Evolutionary conservation across 2,797 vertebrate species (phyloP).

Genomic region (Triplophysa bombifrons): DNA sequence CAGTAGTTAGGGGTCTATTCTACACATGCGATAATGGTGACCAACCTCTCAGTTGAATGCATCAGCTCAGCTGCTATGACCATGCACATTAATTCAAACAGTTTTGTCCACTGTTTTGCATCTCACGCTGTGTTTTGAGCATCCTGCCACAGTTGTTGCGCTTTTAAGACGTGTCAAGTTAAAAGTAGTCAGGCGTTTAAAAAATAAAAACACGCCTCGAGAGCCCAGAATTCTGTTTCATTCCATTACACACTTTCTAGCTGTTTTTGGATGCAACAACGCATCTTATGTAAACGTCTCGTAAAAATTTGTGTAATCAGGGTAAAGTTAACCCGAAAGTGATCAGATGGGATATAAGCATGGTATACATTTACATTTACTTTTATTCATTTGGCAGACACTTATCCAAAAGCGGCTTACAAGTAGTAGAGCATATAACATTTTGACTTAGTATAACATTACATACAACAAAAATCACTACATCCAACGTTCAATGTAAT

Average conservation of each 20-base stretch:
- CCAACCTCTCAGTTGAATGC: background rate
- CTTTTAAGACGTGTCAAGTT: slow-evolving; percentile 1
- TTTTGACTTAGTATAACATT: no score
- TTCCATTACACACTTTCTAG: background rate
- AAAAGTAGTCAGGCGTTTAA: background rate
- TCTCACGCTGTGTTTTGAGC: background rate
- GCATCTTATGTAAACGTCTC: background rate
- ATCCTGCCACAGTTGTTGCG: background rate
- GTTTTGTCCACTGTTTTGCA: background rate
- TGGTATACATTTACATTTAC: background rate
- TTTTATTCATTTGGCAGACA: no score
- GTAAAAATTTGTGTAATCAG: background rate
- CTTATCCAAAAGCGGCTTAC: no score
- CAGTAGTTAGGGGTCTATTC: no score
- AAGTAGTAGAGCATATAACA: no score
- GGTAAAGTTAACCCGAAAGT: background rate
- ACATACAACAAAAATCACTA: no score
- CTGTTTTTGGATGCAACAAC: background rate
- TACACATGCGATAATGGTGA: no score
- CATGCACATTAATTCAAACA: background rate
- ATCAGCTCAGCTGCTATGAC: no score
- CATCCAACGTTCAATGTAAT: no score
- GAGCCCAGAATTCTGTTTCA: background rate
- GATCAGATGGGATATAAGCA: background rate
- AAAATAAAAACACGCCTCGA: background rate